These are phyloP conservation scores for Chionoecetes opilio DNA, from an alignment of 1,140 invertebrate species.

Conservation along the genomic window DNA sequence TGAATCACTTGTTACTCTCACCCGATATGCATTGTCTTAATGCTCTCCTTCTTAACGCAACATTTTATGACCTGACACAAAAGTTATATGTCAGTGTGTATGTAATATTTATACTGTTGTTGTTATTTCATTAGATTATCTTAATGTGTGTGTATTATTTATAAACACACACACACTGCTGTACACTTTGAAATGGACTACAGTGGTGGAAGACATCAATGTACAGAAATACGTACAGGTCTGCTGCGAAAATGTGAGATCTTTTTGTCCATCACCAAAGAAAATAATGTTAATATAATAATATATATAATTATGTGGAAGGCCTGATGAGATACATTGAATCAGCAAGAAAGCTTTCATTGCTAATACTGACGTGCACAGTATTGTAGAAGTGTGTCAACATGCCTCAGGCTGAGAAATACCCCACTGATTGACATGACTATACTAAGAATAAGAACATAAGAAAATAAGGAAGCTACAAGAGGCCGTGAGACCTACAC, in stretches of 20 bases:
- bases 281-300: not conserved
- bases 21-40: not conserved
- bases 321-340: not conserved
- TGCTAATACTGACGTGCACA: not conserved
- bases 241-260: not conserved
- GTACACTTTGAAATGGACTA: conserved; percentile 40
- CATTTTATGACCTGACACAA: no score
- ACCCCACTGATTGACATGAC: not conserved
- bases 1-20: not conserved
- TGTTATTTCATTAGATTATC: not conserved
- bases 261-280: not conserved
- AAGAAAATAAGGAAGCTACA: no score
- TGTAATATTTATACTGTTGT: not conserved
- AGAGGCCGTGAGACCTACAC: no score
- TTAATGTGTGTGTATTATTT: not conserved
- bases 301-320: not conserved
- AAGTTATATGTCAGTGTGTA: not conserved
- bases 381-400: not conserved
- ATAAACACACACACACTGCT: conserved; percentile 34
- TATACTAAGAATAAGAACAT: no score
- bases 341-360: not conserved
- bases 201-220: not conserved
- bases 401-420: not conserved
- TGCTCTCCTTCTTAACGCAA: not conserved
- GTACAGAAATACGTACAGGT: not conserved